These are phyloP conservation scores for Schizotus pectinicornis DNA, from an alignment of 2,888 invertebrate species.

Conservation along the genomic window DNA sequence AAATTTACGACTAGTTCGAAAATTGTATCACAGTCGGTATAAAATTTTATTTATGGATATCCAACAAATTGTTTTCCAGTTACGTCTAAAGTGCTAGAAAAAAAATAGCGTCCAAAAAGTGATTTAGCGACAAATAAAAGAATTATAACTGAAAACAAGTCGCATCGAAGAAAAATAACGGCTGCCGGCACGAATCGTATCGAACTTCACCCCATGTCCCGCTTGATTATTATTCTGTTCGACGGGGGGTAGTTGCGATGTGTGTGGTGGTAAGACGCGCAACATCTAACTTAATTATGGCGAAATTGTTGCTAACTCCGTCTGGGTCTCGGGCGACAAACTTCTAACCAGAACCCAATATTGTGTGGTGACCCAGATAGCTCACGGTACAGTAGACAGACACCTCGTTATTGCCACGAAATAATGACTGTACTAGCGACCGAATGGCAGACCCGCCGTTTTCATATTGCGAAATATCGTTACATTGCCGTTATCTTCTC, in stretches of 20 bases:
- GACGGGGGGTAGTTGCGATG: too few relatives aligned
- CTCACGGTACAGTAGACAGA: constrained; percentile 1
- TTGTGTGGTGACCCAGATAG: constrained; percentile 13
- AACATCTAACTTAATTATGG: too few relatives aligned
- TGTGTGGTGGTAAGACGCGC: too few relatives aligned
- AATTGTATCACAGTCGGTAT: constrained; percentile 10
- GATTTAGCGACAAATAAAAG: constrained; percentile 7
- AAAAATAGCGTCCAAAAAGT: constrained; percentile 3
- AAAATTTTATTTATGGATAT: constrained; percentile 14
- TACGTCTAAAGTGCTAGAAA: neutral
- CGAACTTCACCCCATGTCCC: too few relatives aligned
- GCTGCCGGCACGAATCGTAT: too few relatives aligned
- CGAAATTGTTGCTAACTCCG: neutral
- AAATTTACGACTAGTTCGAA: constrained; percentile 12
- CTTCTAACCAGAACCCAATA: constrained; percentile 5
- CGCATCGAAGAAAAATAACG: too few relatives aligned
- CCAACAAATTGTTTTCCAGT: constrained; percentile 11
- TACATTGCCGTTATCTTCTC: too few relatives aligned
- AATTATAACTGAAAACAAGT: neutral
- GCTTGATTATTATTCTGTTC: too few relatives aligned
- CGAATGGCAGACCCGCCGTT: neutral
- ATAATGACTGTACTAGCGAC: constrained; percentile 1
- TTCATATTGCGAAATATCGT: neutral
- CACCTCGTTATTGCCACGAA: constrained; percentile 7
- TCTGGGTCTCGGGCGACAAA: constrained; percentile 7